Base-by-base conservation (phyloP, 2,797 vertebrate genomes). In the Phoebastria nigripes region DNA sequence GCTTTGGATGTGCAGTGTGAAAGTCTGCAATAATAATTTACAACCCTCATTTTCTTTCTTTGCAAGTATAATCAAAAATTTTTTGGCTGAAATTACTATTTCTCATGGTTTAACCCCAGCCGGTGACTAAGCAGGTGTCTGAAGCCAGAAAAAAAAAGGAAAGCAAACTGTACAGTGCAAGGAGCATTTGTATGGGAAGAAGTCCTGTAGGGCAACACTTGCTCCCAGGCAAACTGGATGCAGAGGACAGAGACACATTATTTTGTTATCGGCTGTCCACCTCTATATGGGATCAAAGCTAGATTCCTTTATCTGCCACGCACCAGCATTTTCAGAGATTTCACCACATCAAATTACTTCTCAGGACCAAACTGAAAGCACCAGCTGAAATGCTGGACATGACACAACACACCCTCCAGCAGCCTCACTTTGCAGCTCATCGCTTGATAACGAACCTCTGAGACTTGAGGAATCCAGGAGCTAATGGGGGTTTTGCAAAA, bases 1-100 rank as follows among this genome's bases (percentile, higher is more conserved):
- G 19, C 28, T 92, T 49, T 29, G 28, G n/a, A 71, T 37, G 22
- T 6, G 21, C 0, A 0, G 15, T 7, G 44, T 15, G 15, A 7
- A 90, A 87, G 20, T 12, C 46, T 31, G 11, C 18, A 65, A 31
- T 29, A 69, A 35, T 61, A 63, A 87, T 82, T 92, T 46, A 82
- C 58, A 65, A 42, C 6, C 19, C 7, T 81, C 62, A 42, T 83
- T 91, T 86, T 94, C 82, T 28, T 83, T 37, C 65, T 71, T 54
- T 58, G 44, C 13, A 59, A 87, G 42, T 8, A 49, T 14, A 71
- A 80, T 71, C 11, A 31, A 28, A 15, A 1, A 1, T 4, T 31
- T 65, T 81, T 56, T 28, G 19, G 9, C 26, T 67, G 79, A 61
- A 90, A 81, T 46, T 10, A 66, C 13, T 24, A 47, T 11, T 94